These are phyloP conservation scores for Maniola jurtina DNA, from an alignment of 1,140 invertebrate species.

Conservation along the genomic window DNA sequence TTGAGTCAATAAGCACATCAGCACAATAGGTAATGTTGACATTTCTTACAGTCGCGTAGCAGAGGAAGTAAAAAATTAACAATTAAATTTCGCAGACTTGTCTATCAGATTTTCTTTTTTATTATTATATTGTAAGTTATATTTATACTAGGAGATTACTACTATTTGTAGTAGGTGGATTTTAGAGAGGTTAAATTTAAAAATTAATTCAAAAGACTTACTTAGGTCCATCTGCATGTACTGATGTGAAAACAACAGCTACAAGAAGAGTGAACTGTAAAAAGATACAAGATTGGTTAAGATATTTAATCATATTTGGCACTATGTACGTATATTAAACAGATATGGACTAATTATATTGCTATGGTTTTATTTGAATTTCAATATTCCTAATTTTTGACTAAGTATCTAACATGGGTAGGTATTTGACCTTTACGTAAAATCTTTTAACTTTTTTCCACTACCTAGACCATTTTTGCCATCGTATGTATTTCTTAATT, in stretches of 20 bases:
- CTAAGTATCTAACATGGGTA: too few relatives aligned
- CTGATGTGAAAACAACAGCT: slow-evolving; percentile 58
- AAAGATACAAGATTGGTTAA: slow-evolving; percentile 23
- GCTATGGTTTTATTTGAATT: too few relatives aligned
- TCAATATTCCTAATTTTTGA: too few relatives aligned
- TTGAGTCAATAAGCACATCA: slow-evolving; percentile 39
- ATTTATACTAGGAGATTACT: too few relatives aligned
- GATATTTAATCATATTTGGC: not conserved
- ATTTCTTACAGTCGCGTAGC: slow-evolving; percentile 49
- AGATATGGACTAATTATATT: too few relatives aligned
- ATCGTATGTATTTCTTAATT: too few relatives aligned
- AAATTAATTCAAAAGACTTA: slow-evolving; percentile 41
- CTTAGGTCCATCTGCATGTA: slow-evolving; percentile 66
- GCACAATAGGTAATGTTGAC: slow-evolving; percentile 28
- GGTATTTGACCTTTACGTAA: too few relatives aligned
- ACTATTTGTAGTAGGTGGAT: not conserved
- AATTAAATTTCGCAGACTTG: slow-evolving; percentile 4
- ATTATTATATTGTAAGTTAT: not conserved
- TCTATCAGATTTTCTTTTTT: not conserved
- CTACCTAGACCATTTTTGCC: too few relatives aligned
- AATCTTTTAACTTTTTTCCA: too few relatives aligned
- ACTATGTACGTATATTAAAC: not conserved
- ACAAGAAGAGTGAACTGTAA: slow-evolving; percentile 73
- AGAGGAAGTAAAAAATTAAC: slow-evolving; percentile 1
- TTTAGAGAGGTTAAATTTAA: slow-evolving; percentile 5